Evolutionary conservation across 2,797 vertebrate species (phyloP).

Genomic region (Rhinella marina): DNA sequence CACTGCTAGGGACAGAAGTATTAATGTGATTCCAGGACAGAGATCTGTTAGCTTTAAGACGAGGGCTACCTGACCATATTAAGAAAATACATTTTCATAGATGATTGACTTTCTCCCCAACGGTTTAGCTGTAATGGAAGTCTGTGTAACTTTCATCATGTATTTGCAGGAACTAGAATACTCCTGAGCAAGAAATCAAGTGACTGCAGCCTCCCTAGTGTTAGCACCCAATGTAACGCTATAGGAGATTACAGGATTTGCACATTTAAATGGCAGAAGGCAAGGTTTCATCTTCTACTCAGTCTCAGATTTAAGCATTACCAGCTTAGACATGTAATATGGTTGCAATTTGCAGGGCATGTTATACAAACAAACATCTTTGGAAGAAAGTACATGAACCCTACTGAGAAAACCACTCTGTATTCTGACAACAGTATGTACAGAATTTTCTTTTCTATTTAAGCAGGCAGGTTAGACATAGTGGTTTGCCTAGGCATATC

Average conservation of each 20-base stretch:
- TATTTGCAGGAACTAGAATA: no score
- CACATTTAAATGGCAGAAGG: neutral
- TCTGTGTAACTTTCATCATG: no score
- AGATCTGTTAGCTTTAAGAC: no score
- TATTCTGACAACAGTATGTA: neutral
- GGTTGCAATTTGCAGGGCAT: neutral
- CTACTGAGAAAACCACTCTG: constrained; percentile 6
- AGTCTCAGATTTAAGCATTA: neutral
- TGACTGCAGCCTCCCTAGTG: no score
- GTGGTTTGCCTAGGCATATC: neutral
- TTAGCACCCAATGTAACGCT: no score
- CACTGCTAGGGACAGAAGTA: no score
- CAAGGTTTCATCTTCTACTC: neutral
- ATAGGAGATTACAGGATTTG: neutral
- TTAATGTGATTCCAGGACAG: no score
- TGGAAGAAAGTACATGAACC: neutral
- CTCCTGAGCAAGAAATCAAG: no score
- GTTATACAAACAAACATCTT: neutral
- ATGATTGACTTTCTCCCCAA: no score
- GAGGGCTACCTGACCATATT: no score
- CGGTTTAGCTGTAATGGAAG: no score
- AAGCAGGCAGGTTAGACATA: neutral
- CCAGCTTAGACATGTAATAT: neutral
- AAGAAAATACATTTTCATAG: no score
- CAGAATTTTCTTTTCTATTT: neutral